Evolutionary conservation across 2,113 vertebrate species (phyloP).

Genomic region (Platycercus adscitus): DNA sequence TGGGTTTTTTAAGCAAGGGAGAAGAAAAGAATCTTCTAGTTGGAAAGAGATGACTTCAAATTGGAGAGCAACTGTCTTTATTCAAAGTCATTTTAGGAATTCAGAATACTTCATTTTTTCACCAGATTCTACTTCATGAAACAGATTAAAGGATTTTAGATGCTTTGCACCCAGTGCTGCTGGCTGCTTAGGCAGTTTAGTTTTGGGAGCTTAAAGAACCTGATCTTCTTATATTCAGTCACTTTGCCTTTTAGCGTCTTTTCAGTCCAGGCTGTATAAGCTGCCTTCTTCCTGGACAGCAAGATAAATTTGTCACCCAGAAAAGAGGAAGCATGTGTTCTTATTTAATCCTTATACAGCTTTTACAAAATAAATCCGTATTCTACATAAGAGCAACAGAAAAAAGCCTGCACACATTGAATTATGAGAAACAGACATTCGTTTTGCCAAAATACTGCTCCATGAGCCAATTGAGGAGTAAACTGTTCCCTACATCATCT

Average conservation of each 20-base stretch:
- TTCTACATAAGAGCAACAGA: not conserved
- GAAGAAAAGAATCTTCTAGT: not conserved
- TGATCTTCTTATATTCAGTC: constrained; percentile 34
- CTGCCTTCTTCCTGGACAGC: constrained; percentile 6
- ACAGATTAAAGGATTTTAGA: constrained; percentile 33
- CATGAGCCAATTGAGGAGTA: not conserved
- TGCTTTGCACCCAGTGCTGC: not conserved
- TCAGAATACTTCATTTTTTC: constrained; percentile 2
- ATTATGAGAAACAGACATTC: not conserved
- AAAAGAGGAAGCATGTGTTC: constrained; percentile 16
- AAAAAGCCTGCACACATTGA: not conserved
- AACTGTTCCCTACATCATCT: not conserved
- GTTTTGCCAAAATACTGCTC: not conserved
- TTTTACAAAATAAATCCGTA: not conserved
- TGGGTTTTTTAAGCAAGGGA: not conserved
- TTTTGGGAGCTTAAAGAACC: constrained; percentile 33
- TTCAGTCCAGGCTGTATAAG: not conserved
- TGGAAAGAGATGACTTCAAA: not conserved
- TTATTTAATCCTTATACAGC: constrained; percentile 38
- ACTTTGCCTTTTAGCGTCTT: constrained; percentile 37
- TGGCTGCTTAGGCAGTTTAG: not conserved
- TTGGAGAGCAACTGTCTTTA: not conserved
- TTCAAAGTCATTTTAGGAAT: constrained; percentile 5
- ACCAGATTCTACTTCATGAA: constrained; percentile 2
- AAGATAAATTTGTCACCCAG: constrained; percentile 35